phyloP scores from a whole-genome alignment of 37 sponge, comb jelly and placozoan species.

The Ianthella basta region DNA sequence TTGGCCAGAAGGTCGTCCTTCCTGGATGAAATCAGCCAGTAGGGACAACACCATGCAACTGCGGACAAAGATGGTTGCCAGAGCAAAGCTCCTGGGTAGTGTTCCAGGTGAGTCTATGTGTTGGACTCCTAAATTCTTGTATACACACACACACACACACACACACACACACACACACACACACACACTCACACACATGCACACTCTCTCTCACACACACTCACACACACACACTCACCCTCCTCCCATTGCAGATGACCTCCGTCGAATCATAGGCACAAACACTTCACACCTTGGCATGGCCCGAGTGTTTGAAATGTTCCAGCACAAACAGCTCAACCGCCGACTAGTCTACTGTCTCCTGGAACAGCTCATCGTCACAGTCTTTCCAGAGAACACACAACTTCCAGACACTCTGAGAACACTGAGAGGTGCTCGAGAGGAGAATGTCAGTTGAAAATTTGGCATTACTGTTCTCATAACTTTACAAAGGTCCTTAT shows the following conservation, averaged over 20 bases:
- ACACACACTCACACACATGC: no score
- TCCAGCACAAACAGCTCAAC: constrained; percentile 27
- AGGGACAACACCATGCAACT: background rate
- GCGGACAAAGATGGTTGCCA: constrained; percentile 30
- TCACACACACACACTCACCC: no score
- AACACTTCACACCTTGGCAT: background rate
- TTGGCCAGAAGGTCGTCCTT: background rate
- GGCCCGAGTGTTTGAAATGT: constrained; percentile 45
- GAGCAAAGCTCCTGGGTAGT: constrained; percentile 29
- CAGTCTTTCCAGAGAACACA: constrained; percentile 28
- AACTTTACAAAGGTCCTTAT: no score
- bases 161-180: no score
- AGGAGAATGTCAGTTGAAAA: no score
- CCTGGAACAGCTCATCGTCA: constrained; percentile 19
- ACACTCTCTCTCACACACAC: no score
- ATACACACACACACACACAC: no score
- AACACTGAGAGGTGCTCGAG: no score
- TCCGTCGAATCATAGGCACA: background rate
- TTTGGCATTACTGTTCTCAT: no score
- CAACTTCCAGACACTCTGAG: background rate
- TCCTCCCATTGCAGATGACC: background rate
- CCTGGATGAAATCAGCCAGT: background rate
- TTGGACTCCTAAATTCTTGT: no score
- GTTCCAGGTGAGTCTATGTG: constrained; percentile 24
- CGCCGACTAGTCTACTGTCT: constrained; percentile 29